Evolutionary conservation across 2,797 vertebrate species (phyloP).

Genomic region (Sebastes glaucus): DNA sequence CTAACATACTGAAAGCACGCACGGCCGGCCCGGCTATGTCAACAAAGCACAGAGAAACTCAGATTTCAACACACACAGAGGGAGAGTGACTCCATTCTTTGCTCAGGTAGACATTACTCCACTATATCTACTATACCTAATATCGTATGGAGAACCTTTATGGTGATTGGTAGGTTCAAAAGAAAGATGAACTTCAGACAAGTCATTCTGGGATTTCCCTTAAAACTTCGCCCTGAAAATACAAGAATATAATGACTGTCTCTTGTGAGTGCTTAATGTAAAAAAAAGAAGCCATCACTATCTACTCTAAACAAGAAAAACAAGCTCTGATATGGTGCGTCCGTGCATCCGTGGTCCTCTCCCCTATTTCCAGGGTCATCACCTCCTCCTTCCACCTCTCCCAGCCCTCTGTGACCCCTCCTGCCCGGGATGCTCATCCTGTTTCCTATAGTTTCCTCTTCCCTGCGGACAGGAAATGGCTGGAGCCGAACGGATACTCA

Average conservation of each 20-base stretch:
- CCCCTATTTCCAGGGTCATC: slow-evolving; percentile 66
- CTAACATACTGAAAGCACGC: too few species aligned
- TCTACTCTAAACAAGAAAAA: slow-evolving; percentile 5
- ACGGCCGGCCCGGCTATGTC: too few species aligned
- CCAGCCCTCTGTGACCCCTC: slow-evolving; percentile 70
- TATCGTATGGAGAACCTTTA: background rate
- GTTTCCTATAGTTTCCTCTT: slow-evolving; percentile 81
- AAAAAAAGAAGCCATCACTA: slow-evolving; percentile 11
- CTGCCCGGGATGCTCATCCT: slow-evolving; percentile 83
- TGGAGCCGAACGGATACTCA: slow-evolving; percentile 65
- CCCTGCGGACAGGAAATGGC: slow-evolving; percentile 77
- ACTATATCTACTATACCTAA: too few species aligned
- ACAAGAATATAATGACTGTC: background rate
- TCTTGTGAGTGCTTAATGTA: background rate
- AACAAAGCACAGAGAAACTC: too few species aligned
- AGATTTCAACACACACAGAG: too few species aligned
- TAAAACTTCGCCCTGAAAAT: background rate
- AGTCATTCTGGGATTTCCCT: background rate
- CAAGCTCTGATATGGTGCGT: slow-evolving; percentile 1
- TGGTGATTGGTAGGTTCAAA: background rate
- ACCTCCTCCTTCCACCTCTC: slow-evolving; percentile 53
- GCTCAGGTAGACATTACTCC: too few species aligned
- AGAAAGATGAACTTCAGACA: background rate
- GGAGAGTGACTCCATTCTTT: too few species aligned
- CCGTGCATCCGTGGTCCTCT: slow-evolving; percentile 23